phyloP scores from a whole-genome alignment of 2,888 invertebrate species.

The Ophraella communa region DNA sequence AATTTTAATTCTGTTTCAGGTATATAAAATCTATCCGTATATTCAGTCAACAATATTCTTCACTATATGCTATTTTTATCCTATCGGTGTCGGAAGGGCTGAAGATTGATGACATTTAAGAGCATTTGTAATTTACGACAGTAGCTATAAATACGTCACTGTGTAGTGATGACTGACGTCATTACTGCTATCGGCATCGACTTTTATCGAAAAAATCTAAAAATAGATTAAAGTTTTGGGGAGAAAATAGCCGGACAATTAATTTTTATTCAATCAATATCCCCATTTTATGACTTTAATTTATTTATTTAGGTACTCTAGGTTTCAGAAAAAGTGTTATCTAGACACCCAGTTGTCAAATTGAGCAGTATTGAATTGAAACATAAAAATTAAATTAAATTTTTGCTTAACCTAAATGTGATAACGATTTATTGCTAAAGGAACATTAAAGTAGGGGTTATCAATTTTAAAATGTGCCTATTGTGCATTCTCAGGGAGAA shows the following conservation, averaged over 20 bases:
- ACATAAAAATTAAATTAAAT: too few species aligned
- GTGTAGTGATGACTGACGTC: conserved; percentile 9
- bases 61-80: conserved; percentile 21
- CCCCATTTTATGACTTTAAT: too few species aligned
- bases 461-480: too few species aligned
- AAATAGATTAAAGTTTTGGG: not conserved
- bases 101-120: conserved; percentile 30
- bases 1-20: too few species aligned
- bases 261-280: not conserved
- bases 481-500: too few species aligned
- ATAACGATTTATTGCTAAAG: too few species aligned
- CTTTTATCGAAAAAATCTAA: not conserved
- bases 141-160: conserved; percentile 31
- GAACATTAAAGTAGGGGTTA: too few species aligned
- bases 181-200: conserved; percentile 2
- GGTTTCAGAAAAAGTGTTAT: too few species aligned
- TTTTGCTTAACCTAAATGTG: too few species aligned
- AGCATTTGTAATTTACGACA: conserved; percentile 16
- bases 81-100: conserved; percentile 24
- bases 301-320: not conserved
- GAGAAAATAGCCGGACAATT: not conserved
- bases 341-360: too few species aligned
- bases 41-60: not conserved
- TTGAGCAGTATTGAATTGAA: too few species aligned
- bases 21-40: not conserved